phyloP scores from a whole-genome alignment of 2,888 invertebrate species.

The Lamproptera curius region DNA sequence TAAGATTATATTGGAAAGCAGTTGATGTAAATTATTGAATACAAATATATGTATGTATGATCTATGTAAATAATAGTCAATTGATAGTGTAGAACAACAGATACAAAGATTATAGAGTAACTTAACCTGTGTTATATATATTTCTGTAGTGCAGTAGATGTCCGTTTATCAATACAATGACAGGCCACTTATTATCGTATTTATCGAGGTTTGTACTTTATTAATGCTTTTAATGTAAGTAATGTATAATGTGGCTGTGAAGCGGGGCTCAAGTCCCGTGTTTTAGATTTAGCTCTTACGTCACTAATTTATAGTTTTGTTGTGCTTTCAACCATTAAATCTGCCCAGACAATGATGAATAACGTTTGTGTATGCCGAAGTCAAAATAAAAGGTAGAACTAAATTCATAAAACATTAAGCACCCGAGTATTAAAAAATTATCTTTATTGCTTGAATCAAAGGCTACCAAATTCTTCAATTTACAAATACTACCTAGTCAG shows the following conservation, averaged over 20 bases:
- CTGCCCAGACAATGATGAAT: neutral
- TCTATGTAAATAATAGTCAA: slow-evolving; percentile 65
- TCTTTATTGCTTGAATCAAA: slow-evolving; percentile 41
- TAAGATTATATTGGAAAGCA: slow-evolving; percentile 31
- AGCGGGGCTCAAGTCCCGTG: slow-evolving; percentile 55
- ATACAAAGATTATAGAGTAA: slow-evolving; percentile 52
- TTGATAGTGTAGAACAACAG: slow-evolving; percentile 47
- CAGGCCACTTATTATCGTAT: slow-evolving; percentile 43
- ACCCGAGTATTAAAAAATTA: slow-evolving; percentile 25
- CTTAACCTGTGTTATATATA: slow-evolving; percentile 29
- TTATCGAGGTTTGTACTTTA: slow-evolving; percentile 58
- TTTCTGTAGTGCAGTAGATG: slow-evolving; percentile 42
- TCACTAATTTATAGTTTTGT: slow-evolving; percentile 64
- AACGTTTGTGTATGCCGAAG: slow-evolving; percentile 6
- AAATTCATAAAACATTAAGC: slow-evolving; percentile 19
- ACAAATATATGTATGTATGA: slow-evolving; percentile 33
- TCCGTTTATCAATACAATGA: slow-evolving; percentile 46
- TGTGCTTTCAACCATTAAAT: slow-evolving; percentile 23
- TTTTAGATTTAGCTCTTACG: slow-evolving; percentile 64
- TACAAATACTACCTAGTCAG: slow-evolving; percentile 52
- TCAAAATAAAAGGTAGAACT: slow-evolving; percentile 12
- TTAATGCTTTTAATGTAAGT: slow-evolving; percentile 65
- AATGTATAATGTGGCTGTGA: slow-evolving; percentile 75
- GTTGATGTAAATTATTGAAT: slow-evolving; percentile 39
- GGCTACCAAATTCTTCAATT: slow-evolving; percentile 33